Evolutionary conservation across 2,797 vertebrate species (phyloP), one percentile per base, ranked within the genome.

Genomic region (Muscicapa comitata): DNA sequence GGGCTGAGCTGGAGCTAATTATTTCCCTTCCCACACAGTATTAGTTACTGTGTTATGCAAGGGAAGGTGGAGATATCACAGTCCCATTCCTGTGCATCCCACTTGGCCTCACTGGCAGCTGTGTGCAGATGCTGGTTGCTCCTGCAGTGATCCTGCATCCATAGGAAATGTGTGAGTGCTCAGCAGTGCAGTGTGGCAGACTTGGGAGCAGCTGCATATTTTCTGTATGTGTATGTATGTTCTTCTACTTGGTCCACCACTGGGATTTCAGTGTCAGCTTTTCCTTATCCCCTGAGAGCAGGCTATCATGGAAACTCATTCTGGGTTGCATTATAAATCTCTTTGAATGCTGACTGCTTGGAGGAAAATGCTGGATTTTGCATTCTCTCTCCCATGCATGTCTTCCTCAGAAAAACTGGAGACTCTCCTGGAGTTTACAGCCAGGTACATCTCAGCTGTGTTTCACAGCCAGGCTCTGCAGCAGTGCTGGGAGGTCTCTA

Each of bases 1-100:
- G 6, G 43, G 66, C 59, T 90, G 84, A 88, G 58, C 80, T 33
- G 80, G 28, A 80, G 91, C 72, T 93, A 43, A 59, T 88, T 45
- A 58, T 93, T 96, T 77, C 80, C 76, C 95, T 92, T 94, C 96
- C 92, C 88, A 92, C 93, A n/a, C 63, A 0, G 70, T 75, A 8
- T 95, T 87, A 71, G 66, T 93, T 91, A 42, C 51, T 38, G 91
- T 1, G 17, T 95, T 94, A 86, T 71, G 93, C 83, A 88, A 81
- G 13, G 43, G 51, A 73, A 96, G 79, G 93, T 95, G 94, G 82
- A 70, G 78, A 72, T 45, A 48, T 35, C 11, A 0, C 72, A 33
- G 71, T 47, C 71, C 71, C 3, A 0, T 57, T 90, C 74, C 74
- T n/a, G 23, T 59, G 59, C 80, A 33, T 71, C 87, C 48, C 23